Evolutionary conservation across 2,888 invertebrate species (phyloP).

Genomic region (Stenchaetothrips biformis): DNA sequence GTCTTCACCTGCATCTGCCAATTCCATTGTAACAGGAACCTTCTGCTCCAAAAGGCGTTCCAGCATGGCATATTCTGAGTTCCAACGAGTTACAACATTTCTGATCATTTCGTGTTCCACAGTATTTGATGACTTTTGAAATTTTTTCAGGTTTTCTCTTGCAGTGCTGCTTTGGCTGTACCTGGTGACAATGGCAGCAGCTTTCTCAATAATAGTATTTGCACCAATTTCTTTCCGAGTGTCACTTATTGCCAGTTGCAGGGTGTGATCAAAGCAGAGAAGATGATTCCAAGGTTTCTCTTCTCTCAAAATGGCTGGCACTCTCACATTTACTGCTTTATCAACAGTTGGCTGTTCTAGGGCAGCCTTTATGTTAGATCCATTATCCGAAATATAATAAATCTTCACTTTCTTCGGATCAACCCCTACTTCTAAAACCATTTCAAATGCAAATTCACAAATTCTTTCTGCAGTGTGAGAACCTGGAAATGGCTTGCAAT

Average conservation of each 20-base stretch:
- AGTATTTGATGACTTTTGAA: neutral
- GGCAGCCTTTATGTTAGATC: slow-evolving; percentile 10
- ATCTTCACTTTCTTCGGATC: neutral
- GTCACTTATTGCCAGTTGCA: slow-evolving; percentile 3
- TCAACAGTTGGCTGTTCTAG: neutral
- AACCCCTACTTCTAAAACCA: neutral
- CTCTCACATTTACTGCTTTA: neutral
- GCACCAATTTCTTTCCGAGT: slow-evolving; percentile 7
- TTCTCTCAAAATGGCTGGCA: neutral
- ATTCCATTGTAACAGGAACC: neutral
- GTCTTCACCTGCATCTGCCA: neutral
- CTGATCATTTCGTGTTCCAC: neutral
- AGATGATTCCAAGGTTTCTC: neutral
- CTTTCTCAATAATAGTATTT: neutral
- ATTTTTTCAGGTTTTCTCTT: neutral
- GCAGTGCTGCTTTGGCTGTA: neutral
- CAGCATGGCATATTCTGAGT: slow-evolving; percentile 4
- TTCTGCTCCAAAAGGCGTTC: slow-evolving; percentile 4
- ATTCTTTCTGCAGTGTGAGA: neutral
- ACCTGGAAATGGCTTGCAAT: slow-evolving; percentile 5
- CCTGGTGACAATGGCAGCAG: neutral
- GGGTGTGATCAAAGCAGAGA: slow-evolving; percentile 1
- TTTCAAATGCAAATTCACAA: slow-evolving; percentile 4
- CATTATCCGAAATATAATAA: neutral
- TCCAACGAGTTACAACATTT: slow-evolving; percentile 10